Base-by-base conservation (phyloP, 2,888 invertebrate species). In the Phrixothrix hirtus region DNA sequence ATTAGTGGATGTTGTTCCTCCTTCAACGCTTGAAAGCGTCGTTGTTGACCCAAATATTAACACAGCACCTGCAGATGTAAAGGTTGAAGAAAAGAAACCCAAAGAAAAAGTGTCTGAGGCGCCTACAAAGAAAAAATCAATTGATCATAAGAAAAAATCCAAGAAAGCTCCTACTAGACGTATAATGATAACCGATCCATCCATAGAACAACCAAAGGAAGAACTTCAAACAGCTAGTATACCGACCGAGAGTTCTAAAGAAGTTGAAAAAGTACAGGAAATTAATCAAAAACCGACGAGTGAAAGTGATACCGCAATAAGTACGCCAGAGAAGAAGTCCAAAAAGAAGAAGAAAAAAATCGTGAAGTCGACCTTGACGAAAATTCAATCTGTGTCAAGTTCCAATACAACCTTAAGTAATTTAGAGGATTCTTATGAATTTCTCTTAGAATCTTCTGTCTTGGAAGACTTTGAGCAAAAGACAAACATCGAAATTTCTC, bases 401-500 rank as follows among this genome's bases (percentile, higher is more conserved):
- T 64, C 65, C 1, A 61, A 55, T 5, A 57, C 63, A 2, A 64
- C 66, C 1, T 53, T 64, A 16, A 65, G 58, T 30, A 55, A 47
- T 14, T 30, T 51, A 1, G 72, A 71, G 13, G 69, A 69, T 16
- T 65, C 72, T 0, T 72, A 70, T 48, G 72, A 74, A 56, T 65
- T 71, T 38, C 60, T 72, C 1, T 52, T 71, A 13, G 71, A 70
- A 42, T 61, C 60, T 7, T 61, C 61, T 9, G 30, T 56, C 13
- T 35, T 61, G 27, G 60, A 63, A 43, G 64, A 70, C 41, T 49
- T 59, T 1, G 59, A 63, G 1, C 70, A 71, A 11, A 74, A 73
- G 54, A 75, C 75, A 0, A 74, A 74, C 55, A 65, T 72, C 13
- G 75, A 76, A 51, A 68, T 76, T 6, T 75, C 75, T 0, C 65